Evolutionary conservation across 2,797 vertebrate genomes (phyloP).

Genomic region (Pantherophis alleghaniensis): DNA sequence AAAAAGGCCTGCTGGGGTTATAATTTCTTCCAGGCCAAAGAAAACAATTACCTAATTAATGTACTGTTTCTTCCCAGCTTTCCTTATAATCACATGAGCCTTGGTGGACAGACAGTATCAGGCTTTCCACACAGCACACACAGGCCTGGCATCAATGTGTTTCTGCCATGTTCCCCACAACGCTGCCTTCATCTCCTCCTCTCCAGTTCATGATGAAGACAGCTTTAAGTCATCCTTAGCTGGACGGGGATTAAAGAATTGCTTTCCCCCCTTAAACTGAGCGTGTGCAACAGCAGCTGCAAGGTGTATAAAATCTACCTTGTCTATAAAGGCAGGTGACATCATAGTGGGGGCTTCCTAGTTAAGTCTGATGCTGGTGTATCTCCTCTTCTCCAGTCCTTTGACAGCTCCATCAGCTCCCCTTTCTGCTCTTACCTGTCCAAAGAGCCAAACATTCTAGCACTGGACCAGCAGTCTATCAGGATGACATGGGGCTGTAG

Average conservation of each 20-base stretch:
- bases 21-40: slow-evolving; percentile 13
- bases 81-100: background rate
- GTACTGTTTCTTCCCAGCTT: slow-evolving; percentile 17
- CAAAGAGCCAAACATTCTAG: background rate
- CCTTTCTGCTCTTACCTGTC: background rate
- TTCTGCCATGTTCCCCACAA: background rate
- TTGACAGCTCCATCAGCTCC: background rate
- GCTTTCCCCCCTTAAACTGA: background rate
- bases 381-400: background rate
- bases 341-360: background rate
- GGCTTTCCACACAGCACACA: background rate
- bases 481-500: background rate
- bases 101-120: background rate
- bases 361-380: background rate
- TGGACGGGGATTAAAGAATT: background rate
- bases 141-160: background rate
- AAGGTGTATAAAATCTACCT: background rate
- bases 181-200: background rate
- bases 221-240: background rate
- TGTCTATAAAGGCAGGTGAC: background rate
- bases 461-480: background rate
- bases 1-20: slow-evolving; percentile 7
- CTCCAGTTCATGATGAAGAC: background rate
- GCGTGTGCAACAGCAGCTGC: background rate
- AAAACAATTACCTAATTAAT: slow-evolving; percentile 33